A percentile compares a stretch with the other conserved stretches of the same genome.
Conservation (phyloP, 2,888 invertebrate genomes). For the Pyrocoelia pectoralis region DNA sequence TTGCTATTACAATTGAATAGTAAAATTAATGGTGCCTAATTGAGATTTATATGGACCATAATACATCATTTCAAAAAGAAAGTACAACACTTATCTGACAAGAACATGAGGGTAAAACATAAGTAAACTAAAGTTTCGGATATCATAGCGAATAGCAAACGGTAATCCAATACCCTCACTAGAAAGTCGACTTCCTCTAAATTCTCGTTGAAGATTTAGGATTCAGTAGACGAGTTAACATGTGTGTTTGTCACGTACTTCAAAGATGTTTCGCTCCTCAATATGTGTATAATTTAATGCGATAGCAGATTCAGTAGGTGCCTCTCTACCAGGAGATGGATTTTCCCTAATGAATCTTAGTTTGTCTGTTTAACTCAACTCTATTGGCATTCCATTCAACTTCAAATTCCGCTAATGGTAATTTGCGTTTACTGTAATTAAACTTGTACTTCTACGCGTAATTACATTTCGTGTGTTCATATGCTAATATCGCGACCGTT, state of each 20-base stretch:
- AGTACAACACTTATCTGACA: too few relatives aligned
- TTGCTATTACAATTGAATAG: too few relatives aligned
- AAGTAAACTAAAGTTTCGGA: constrained; percentile 36
- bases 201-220: neutral
- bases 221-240: constrained; percentile 25
- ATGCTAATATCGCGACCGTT: neutral
- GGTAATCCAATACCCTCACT: constrained; percentile 41
- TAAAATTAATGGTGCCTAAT: too few relatives aligned
- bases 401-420: constrained; percentile 20
- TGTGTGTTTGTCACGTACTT: constrained; percentile 45
- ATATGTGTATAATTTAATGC: constrained; percentile 29
- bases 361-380: constrained; percentile 21
- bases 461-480: constrained; percentile 6
- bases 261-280: constrained; percentile 24
- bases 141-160: constrained; percentile 43
- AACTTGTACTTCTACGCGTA: constrained; percentile 15
- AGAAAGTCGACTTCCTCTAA: constrained; percentile 26
- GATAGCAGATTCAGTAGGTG: constrained; percentile 7
- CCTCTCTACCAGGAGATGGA: constrained; percentile 3
- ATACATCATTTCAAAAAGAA: too few relatives aligned
- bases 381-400: constrained; percentile 12
- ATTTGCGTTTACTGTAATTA: constrained; percentile 24
- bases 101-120: too few relatives aligned
- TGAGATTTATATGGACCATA: too few relatives aligned
- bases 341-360: constrained; percentile 27